Percentiles rank a stretch among this genome's conserved stretches.
Evolutionary conservation across 2,797 vertebrate species (phyloP).

Genomic region (Chloroceryle inda): DNA sequence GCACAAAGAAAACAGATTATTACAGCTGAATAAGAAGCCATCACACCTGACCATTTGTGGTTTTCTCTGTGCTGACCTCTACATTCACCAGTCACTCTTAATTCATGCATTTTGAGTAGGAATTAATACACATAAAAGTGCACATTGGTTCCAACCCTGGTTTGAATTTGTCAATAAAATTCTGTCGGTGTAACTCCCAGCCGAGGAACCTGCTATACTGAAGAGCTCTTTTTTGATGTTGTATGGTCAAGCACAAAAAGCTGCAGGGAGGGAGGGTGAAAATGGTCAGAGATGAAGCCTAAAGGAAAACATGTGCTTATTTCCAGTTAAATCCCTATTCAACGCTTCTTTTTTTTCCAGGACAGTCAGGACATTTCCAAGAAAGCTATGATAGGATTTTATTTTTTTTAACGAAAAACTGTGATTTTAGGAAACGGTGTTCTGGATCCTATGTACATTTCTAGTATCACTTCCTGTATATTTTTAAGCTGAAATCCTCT

Average conservation of each 20-base stretch:
- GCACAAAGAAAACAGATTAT: background rate
- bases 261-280: background rate
- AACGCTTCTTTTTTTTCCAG: slow-evolving; percentile 47
- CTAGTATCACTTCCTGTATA: slow-evolving; percentile 89
- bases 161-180: slow-evolving; percentile 10
- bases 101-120: background rate
- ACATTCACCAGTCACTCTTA: background rate
- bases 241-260: background rate
- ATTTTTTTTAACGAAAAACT: slow-evolving; percentile 59
- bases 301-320: slow-evolving; percentile 72
- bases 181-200: background rate
- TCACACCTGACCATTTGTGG: background rate
- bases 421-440: slow-evolving; percentile 79
- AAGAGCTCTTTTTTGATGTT: background rate
- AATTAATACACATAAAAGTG: background rate
- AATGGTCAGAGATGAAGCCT: slow-evolving; percentile 10
- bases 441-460: slow-evolving; percentile 88
- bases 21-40: background rate
- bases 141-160: background rate
- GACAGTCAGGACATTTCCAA: slow-evolving; percentile 66
- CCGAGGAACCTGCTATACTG: background rate
- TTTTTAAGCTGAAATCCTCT: slow-evolving; percentile 93
- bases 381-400: slow-evolving; percentile 75
- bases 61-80: background rate
- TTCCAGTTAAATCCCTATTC: slow-evolving; percentile 83